A percentile compares a stretch with the other conserved stretches of the same genome.
Evolutionary conservation across 1,140 invertebrate species (phyloP).

Genomic region (Dinoponera quadriceps): DNA sequence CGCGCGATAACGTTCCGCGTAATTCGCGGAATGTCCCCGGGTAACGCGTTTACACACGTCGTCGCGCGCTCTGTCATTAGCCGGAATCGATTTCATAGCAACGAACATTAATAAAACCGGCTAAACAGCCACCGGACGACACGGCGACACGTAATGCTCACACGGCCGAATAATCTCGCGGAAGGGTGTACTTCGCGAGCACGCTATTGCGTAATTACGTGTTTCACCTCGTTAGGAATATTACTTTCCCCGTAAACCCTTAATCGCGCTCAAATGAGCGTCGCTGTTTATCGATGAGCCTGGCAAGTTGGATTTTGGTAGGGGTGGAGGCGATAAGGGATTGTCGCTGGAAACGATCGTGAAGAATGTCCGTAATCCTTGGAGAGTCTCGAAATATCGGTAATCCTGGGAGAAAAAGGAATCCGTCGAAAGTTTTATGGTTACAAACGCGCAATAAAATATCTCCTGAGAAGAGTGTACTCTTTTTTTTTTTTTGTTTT

Average conservation of each 20-base stretch:
- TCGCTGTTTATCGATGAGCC: slow-evolving; percentile 68
- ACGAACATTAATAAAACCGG: slow-evolving; percentile 41
- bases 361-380: background rate
- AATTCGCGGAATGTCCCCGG: slow-evolving; percentile 35
- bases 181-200: slow-evolving; percentile 76
- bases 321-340: slow-evolving; percentile 38
- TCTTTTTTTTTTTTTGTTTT: background rate
- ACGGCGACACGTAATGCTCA: slow-evolving; percentile 60
- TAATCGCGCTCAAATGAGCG: slow-evolving; percentile 79
- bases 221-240: slow-evolving; percentile 83
- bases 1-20: slow-evolving; percentile 6
- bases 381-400: background rate
- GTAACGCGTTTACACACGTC: background rate
- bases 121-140: slow-evolving; percentile 21
- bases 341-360: slow-evolving; percentile 32
- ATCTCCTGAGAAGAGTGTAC: background rate
- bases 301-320: slow-evolving; percentile 20
- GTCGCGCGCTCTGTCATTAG: slow-evolving; percentile 25
- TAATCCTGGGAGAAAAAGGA: background rate
- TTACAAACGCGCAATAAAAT: background rate
- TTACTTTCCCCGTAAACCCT: slow-evolving; percentile 78
- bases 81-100: slow-evolving; percentile 47
- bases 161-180: slow-evolving; percentile 56
- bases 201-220: slow-evolving; percentile 84
- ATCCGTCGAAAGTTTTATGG: slow-evolving; percentile 2